Evolutionary conservation across 1,140 invertebrate species (phyloP).

Genomic region (Danaus melanippus): DNA sequence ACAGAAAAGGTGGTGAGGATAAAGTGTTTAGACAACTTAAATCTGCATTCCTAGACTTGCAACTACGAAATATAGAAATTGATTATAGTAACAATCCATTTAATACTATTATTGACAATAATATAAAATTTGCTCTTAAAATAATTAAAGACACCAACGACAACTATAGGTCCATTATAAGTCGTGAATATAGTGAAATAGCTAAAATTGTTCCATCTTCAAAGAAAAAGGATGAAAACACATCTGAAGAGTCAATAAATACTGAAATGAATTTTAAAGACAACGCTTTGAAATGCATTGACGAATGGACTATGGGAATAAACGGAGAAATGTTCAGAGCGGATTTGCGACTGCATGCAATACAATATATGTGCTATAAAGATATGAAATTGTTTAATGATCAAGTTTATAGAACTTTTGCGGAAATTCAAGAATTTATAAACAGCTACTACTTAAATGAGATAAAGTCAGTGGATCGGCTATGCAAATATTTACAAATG

Average conservation of each 20-base stretch:
- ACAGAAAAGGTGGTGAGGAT: slow-evolving; percentile 49
- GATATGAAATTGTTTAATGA: slow-evolving; percentile 66
- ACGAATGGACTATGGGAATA: slow-evolving; percentile 72
- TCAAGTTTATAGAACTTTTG: slow-evolving; percentile 56
- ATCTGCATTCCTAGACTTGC: slow-evolving; percentile 43
- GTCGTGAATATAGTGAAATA: slow-evolving; percentile 50
- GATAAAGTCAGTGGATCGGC: slow-evolving; percentile 69
- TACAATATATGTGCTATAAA: slow-evolving; percentile 46
- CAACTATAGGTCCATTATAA: slow-evolving; percentile 45
- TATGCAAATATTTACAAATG: slow-evolving; percentile 70
- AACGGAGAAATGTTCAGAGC: slow-evolving; percentile 71
- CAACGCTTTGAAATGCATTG: slow-evolving; percentile 57
- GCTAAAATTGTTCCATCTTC: slow-evolving; percentile 38
- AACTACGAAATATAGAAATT: slow-evolving; percentile 53
- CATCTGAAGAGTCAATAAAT: slow-evolving; percentile 39
- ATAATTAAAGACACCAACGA: slow-evolving; percentile 56
- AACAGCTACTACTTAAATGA: slow-evolving; percentile 71
- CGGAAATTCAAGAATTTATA: slow-evolving; percentile 61
- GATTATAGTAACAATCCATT: slow-evolving; percentile 61
- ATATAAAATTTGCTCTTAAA: slow-evolving; percentile 56
- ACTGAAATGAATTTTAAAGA: slow-evolving; percentile 46
- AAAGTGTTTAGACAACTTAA: slow-evolving; percentile 51
- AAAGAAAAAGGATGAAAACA: slow-evolving; percentile 48
- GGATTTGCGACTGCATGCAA: slow-evolving; percentile 54
- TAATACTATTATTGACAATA: slow-evolving; percentile 52